Conservation (phyloP, 2,113 vertebrate species). For the Dasyornis broadbenti region DNA sequence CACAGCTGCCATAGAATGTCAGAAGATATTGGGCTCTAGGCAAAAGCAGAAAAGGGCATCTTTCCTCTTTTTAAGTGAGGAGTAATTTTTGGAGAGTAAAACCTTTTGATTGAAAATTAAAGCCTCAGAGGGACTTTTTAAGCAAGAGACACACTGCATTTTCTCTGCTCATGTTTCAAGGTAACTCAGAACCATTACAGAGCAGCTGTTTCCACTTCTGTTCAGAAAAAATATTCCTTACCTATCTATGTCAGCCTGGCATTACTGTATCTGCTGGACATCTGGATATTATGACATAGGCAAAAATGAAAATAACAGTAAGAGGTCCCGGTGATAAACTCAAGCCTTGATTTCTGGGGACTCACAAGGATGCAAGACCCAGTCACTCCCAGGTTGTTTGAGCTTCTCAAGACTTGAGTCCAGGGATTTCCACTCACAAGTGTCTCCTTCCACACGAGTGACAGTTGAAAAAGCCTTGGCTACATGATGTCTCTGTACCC, state of each 20-base stretch:
- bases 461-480: not conserved
- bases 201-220: conserved; percentile 8
- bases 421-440: not conserved
- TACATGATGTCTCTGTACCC: not conserved
- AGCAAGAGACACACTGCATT: not conserved
- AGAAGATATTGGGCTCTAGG: conserved; percentile 23
- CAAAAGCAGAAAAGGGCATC: conserved; percentile 29
- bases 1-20: conserved; percentile 29
- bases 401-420: not conserved
- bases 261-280: not conserved
- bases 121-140: not conserved
- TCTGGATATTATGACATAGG: not conserved
- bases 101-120: conserved; percentile 9
- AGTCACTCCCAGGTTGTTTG: not conserved
- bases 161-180: not conserved
- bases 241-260: not conserved
- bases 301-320: not conserved
- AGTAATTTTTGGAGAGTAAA: conserved; percentile 15
- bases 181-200: not conserved
- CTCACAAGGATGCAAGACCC: not conserved
- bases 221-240: conserved; percentile 9
- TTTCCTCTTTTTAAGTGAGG: not conserved
- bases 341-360: not conserved
- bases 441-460: not conserved
- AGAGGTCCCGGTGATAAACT: not conserved